These are phyloP conservation scores for Vanessa tameamea DNA, from an alignment of 1,140 invertebrate species.

Conservation along the genomic window DNA sequence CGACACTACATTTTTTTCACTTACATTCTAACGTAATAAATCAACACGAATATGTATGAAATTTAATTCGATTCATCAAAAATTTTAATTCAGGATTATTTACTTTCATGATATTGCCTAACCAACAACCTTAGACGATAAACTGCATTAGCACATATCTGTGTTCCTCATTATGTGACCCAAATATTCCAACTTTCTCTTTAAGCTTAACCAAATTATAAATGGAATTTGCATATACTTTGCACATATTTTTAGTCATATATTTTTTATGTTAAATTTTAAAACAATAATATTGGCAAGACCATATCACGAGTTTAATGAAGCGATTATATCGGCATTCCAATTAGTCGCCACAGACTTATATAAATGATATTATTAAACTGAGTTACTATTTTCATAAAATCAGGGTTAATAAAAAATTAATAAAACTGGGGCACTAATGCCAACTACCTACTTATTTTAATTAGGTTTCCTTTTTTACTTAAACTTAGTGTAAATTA, in stretches of 20 bases:
- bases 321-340: constrained; percentile 28
- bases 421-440: not conserved
- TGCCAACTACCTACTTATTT: not conserved
- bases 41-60: too few species aligned
- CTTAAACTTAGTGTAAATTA: not conserved
- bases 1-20: too few species aligned
- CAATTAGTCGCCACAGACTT: constrained; percentile 25
- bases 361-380: constrained; percentile 27
- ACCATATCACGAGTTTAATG: constrained; percentile 20
- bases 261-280: not conserved
- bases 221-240: too few species aligned
- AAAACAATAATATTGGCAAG: constrained; percentile 9
- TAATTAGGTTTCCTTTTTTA: not conserved
- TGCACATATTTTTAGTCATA: not conserved
- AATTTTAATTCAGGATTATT: too few species aligned
- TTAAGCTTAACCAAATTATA: too few species aligned
- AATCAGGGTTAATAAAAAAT: not conserved
- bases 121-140: too few species aligned
- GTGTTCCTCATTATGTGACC: too few species aligned
- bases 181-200: too few species aligned
- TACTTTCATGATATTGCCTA: too few species aligned
- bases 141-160: too few species aligned
- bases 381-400: constrained; percentile 6
- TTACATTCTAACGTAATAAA: too few species aligned
- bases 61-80: too few species aligned